Conservation (phyloP, 2,888 invertebrate species). For the Epiblema foenella region DNA sequence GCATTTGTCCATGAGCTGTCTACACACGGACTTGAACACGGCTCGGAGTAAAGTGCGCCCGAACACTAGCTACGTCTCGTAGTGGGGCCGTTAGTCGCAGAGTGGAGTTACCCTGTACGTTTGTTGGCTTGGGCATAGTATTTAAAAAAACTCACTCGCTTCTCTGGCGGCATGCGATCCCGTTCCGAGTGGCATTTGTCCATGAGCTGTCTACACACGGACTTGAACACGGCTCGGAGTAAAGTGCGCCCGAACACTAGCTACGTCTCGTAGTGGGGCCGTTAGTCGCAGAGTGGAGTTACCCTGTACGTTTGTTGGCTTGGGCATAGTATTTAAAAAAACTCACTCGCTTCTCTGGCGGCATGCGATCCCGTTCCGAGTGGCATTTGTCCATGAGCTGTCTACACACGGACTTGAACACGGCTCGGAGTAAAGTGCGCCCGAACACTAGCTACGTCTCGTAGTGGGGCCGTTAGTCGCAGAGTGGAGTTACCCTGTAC, state of each 20-base stretch:
- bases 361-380: too few species aligned
- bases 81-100: conserved; percentile 96
- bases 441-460: conserved; percentile 97
- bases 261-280: conserved; percentile 95
- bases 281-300: too few species aligned
- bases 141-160: conserved; percentile 83
- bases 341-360: conserved; percentile 69
- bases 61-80: conserved; percentile 96
- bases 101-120: too few species aligned
- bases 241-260: conserved; percentile 95
- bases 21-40: conserved; percentile 84
- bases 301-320: too few species aligned
- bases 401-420: conserved; percentile 81
- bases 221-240: conserved; percentile 91
- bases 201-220: conserved; percentile 63
- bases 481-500: too few species aligned
- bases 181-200: too few species aligned
- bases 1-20: conserved; percentile 63
- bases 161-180: too few species aligned
- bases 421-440: conserved; percentile 92
- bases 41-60: conserved; percentile 94
- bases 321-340: too few species aligned
- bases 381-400: conserved; percentile 63
- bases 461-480: conserved; percentile 95
- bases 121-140: too few species aligned